Percentiles rank a stretch among this genome's conserved stretches.
Evolutionary conservation across 2,113 vertebrate species (phyloP).

Genomic region (Callipepla squamata): DNA sequence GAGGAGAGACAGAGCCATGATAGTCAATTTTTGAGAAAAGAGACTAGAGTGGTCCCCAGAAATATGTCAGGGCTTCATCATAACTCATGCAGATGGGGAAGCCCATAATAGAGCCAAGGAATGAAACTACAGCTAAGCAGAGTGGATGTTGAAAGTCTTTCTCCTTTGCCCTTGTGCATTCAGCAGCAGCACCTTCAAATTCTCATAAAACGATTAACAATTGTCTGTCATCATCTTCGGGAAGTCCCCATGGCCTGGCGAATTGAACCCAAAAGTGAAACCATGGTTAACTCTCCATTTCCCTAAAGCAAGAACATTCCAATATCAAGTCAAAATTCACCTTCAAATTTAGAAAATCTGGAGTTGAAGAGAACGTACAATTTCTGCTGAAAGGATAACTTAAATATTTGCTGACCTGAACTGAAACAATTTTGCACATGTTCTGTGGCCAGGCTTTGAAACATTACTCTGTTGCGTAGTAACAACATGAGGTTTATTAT

Average conservation of each 20-base stretch:
- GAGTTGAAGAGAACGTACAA: neutral
- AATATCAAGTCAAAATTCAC: neutral
- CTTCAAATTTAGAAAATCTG: neutral
- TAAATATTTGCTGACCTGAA: neutral
- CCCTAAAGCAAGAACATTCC: neutral
- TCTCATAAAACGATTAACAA: neutral
- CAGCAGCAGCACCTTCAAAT: neutral
- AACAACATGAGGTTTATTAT: neutral
- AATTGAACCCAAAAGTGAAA: neutral
- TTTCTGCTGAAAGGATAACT: neutral
- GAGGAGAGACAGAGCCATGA: neutral
- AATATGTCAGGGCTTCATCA: neutral
- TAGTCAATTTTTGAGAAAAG: neutral
- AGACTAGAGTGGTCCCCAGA: neutral
- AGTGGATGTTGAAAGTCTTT: neutral
- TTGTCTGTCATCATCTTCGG: neutral
- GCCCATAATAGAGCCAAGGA: neutral
- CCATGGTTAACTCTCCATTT: neutral
- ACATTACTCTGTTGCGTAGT: neutral
- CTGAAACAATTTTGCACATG: neutral
- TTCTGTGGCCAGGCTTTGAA: neutral
- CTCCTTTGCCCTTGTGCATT: neutral
- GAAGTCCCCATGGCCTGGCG: accelerated
- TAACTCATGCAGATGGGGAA: neutral
- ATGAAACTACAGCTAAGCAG: neutral